Evolutionary conservation across 2,113 vertebrate genomes (phyloP), one percentile per base, ranked within the genome.

Genomic region (Bostrychus sinensis): DNA sequence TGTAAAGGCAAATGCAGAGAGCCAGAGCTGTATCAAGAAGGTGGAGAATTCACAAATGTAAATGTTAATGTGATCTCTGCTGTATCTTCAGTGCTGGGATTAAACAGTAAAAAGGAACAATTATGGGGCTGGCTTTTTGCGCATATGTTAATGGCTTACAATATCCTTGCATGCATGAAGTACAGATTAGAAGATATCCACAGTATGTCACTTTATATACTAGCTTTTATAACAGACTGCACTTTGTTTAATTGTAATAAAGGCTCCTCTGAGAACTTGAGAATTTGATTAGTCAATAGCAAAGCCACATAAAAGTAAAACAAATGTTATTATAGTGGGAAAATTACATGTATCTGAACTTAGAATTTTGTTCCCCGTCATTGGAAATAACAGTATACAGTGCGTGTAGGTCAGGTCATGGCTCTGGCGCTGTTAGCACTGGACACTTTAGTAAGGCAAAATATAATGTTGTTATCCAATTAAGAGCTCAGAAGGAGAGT

Each of bases 391-490:
- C n/a, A n/a, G n/a, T n/a, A n/a, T n/a, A n/a, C n/a, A n/a, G n/a
- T n/a, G 93, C 93, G 94, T 93, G 93, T 94, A 93, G 93, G 80
- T 91, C 93, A 94, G 94, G 93, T 94, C 95, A 93, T 91, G 90
- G 90, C 93, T 92, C 89, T 94, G 93, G 95, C n/a, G 94, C 92
- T 88, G 92, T 93, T 94, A 95, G 93, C 93, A 92, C 93, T 88
- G 89, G 91, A 92, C 92, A 93, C 92, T 66, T 89, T n/a, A n/a
- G n/a, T n/a, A n/a, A n/a, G n/a, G n/a, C n/a, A n/a, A n/a, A n/a
- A n/a, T n/a, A n/a, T n/a, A n/a, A n/a, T n/a, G n/a, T n/a, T n/a
- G n/a, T n/a, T n/a, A n/a, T n/a, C n/a, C n/a, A n/a, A n/a, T n/a
- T n/a, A n/a, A n/a, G n/a, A n/a, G n/a, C n/a, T n/a, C n/a, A n/a